Base-by-base conservation (phyloP, 2,797 vertebrate genomes). In the Dallia pectoralis region DNA sequence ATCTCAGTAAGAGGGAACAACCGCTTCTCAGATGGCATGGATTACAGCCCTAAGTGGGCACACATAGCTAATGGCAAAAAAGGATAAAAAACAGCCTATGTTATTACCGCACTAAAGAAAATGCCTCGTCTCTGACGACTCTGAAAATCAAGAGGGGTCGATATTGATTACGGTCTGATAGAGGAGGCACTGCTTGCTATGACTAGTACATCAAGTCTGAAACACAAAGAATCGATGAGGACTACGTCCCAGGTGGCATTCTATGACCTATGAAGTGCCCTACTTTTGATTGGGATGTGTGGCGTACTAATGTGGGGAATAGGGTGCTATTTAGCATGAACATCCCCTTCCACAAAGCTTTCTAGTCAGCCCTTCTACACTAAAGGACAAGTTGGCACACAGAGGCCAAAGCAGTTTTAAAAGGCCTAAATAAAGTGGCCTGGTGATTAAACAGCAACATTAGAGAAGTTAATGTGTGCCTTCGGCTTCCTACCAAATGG, bases 211-310 rank as follows among this genome's bases (percentile, higher is more conserved):
- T 18, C 30, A 27, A 40, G 22, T 64, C 75, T 61, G 18, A 36
- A 30, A n/a, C n/a, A 40, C 67, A 16, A 12, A 5, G 64, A 51
- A 74, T 72, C 29, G 69, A 81, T 76, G 40, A 27, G 47, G 48
- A 51, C 48, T 51, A 8, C 16, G 48, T 51, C 22, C 53, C 53
- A 59, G 3, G 12, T 59, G 53, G 22, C 53, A 25, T 56, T 12
- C 53, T 27, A 25, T 25, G 12, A 22, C 22, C 53, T 59, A 59
- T 27, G 25, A 19, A 12, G 53, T 59, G 53, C 22, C 22, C 53
- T 59, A 59, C 19, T 56, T 56, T 51, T 56, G 5, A 56, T 22
- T 2, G n/a, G 9, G 53, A 7, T 44, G 40, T 44, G 40, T 56
- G 22, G 53, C 25, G n/a, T 3, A 56, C n/a, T 11, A 6, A 25